These are phyloP conservation scores for Chydorus sphaericus DNA, from an alignment of 2,888 invertebrate species.

Conservation along the genomic window DNA sequence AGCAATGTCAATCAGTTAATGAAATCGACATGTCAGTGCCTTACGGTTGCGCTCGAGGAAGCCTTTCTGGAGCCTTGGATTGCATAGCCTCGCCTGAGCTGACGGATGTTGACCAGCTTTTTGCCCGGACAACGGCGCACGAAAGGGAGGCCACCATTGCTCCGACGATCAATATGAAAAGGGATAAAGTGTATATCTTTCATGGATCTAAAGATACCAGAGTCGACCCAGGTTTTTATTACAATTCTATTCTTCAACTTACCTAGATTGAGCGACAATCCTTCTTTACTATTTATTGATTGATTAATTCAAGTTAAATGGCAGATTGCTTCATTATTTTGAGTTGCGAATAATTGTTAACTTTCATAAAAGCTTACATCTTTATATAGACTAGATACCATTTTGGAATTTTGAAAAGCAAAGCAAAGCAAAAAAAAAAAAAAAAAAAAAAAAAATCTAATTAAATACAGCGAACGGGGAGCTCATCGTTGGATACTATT, in stretches of 20 bases:
- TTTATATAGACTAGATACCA: too few species aligned
- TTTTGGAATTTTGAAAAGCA: too few species aligned
- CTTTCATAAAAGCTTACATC: too few species aligned
- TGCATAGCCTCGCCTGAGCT: conserved; percentile 19
- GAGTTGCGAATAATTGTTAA: too few species aligned
- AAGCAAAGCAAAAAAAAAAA: too few species aligned
- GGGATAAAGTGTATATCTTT: conserved; percentile 26
- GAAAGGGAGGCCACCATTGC: conserved; percentile 24
- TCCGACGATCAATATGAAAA: conserved; percentile 22
- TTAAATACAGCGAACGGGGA: conserved; percentile 15
- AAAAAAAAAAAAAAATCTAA: neutral
- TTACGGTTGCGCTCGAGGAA: conserved; percentile 19
- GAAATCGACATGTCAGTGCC: conserved; percentile 17
- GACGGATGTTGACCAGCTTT: conserved; percentile 18
- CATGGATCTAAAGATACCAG: conserved; percentile 25
- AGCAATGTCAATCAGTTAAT: neutral
- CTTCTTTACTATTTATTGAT: too few species aligned
- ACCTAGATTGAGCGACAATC: neutral
- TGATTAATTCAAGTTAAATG: too few species aligned
- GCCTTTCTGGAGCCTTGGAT: conserved; percentile 15
- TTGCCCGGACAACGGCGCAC: conserved; percentile 17
- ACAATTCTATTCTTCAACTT: neutral
- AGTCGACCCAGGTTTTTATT: conserved; percentile 24
- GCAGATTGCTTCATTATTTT: too few species aligned
- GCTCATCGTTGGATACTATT: conserved; percentile 11